Evolutionary conservation across 2,797 vertebrate genomes (phyloP), one percentile per base, ranked within the genome.

Genomic region (Halcyon smyrnensis): DNA sequence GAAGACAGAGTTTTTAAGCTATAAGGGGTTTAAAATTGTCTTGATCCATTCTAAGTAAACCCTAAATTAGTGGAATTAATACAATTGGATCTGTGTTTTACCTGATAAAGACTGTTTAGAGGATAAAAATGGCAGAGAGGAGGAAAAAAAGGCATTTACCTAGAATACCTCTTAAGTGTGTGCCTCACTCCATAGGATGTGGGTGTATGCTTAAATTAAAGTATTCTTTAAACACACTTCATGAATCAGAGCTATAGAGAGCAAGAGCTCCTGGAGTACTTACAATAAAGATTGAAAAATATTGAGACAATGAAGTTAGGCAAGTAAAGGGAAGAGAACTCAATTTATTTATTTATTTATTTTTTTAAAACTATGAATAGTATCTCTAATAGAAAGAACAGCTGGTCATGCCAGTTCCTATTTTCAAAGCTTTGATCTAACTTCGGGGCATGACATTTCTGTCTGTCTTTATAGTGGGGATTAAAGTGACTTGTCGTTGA

Each of bases 11-110:
- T 27, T 77, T 93, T 87, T 90, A 83, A 87, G 48, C 68, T 57
- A 25, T 62, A 41, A 64, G 36, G 5, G 6, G 19, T 68, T 91
- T 84, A 32, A 91, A 74, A 48, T 77, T 87, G 60, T 86, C 86
- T 87, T 71, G 67, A 89, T 87, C 74, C 37, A 25, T 23, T 79
- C 32, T 71, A 53, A 89, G 80, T 57, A 90, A 93, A 85, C 32
- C 39, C 34, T 84, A 89, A 87, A 89, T 92, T 87, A 79, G 32
- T 60, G 15, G 41, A 64, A 83, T 92, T 89, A 90, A 87, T 60
- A 70, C 81, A 89, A 64, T 13, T 2, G 5, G 54, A 80, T 75
- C 83, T 94, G 59, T 82, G 56, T 83, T 96, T 84, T 92, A 81
- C 64, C 54, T 93, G 36, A 25, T 82, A 68, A 96, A 92, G 78